A percentile compares a stretch with the other conserved stretches of the same genome.
Evolutionary conservation across 2,888 invertebrate genomes (phyloP).

Genomic region (Halictus ligatus): DNA sequence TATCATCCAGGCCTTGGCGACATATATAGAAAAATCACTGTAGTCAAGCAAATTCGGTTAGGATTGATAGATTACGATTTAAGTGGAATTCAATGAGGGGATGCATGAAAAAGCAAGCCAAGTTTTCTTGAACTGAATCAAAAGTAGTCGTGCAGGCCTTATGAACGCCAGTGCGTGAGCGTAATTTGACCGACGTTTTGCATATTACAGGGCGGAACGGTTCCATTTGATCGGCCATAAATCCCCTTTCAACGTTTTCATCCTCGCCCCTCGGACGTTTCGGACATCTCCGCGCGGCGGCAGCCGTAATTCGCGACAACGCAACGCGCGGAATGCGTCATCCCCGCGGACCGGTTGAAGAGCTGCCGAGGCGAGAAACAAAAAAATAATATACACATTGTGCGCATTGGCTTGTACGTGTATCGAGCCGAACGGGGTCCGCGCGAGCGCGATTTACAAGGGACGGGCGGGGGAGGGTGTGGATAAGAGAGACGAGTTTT

Average conservation of each 20-base stretch:
- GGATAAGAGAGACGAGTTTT: conserved; percentile 29
- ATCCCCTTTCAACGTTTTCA: conserved; percentile 37
- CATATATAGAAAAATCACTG: no score
- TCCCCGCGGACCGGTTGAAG: conserved; percentile 39
- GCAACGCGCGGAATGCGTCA: conserved; percentile 46
- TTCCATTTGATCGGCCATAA: conserved; percentile 53
- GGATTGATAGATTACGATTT: no score
- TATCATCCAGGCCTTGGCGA: no score
- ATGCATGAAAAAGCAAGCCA: no score
- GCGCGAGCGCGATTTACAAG: conserved; percentile 3
- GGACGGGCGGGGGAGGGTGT: background rate
- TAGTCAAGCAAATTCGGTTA: no score
- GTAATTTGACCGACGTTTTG: conserved; percentile 43
- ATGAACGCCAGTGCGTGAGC: conserved; percentile 4
- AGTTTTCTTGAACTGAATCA: background rate
- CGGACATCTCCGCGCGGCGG: conserved; percentile 25
- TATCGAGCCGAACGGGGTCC: conserved; percentile 41
- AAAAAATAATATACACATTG: background rate
- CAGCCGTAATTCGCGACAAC: conserved; percentile 27
- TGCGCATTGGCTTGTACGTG: conserved; percentile 1
- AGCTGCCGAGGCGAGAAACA: conserved; percentile 33
- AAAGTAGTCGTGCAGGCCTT: background rate
- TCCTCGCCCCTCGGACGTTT: conserved; percentile 34
- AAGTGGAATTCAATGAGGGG: no score
- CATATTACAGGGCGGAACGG: conserved; percentile 41